Percentiles rank a stretch among this genome's conserved stretches.
phyloP scores from a whole-genome alignment of 2,113 vertebrate genomes.

The Pristiophorus japonicus region DNA sequence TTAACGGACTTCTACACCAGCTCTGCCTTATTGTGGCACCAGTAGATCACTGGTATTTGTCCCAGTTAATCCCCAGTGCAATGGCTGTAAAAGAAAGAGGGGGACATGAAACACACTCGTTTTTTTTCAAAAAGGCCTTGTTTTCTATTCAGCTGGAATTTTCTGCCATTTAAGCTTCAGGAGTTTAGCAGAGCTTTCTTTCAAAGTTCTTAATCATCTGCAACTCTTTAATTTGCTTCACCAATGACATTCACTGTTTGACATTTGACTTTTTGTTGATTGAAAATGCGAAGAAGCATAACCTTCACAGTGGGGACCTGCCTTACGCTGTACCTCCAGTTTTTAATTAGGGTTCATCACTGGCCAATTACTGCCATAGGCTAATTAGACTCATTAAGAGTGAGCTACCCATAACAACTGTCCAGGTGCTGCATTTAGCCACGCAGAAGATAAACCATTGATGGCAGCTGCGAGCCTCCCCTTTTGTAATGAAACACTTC shows the following conservation, averaged over 20 bases:
- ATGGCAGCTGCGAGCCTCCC: slow-evolving; percentile 21
- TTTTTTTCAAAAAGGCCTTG: neutral
- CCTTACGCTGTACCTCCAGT: neutral
- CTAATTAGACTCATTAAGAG: slow-evolving; percentile 19
- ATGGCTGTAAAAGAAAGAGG: neutral
- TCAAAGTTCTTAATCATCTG: neutral
- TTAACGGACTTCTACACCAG: neutral
- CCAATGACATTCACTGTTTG: neutral
- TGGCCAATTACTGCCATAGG: neutral
- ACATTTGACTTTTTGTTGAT: neutral
- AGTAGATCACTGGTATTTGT: neutral
- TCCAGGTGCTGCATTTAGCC: slow-evolving; percentile 1
- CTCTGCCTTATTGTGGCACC: neutral
- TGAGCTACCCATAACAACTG: slow-evolving; percentile 8
- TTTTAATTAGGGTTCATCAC: neutral
- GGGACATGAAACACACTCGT: neutral
- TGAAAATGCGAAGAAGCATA: neutral
- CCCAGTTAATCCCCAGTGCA: neutral
- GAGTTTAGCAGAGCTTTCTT: neutral
- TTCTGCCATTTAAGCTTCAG: neutral
- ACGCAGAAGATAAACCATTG: slow-evolving; percentile 7
- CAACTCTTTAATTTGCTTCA: neutral
- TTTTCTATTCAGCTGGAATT: neutral
- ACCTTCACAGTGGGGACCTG: neutral
- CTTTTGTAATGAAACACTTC: slow-evolving; percentile 29